Percentiles rank a stretch among this genome's conserved stretches.
phyloP scores from a whole-genome alignment of 2,113 vertebrate genomes.

The Hippocampus mohnikei region DNA sequence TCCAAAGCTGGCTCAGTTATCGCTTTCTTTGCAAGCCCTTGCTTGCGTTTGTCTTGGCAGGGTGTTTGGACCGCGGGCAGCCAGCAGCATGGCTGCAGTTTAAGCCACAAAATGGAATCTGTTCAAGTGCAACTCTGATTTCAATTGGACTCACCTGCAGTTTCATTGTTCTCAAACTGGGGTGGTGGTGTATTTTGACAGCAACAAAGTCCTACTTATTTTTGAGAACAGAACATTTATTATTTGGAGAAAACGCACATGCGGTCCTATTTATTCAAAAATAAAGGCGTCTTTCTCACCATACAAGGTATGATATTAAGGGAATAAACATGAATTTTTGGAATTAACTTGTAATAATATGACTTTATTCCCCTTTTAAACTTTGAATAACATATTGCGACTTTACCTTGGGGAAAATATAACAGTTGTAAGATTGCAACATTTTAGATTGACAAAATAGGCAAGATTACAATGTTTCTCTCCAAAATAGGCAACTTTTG shows the following conservation, averaged over 20 bases:
- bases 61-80: no score
- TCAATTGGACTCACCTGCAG: background rate
- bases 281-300: background rate
- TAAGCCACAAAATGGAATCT: background rate
- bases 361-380: no score
- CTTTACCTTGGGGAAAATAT: no score
- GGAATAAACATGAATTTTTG: no score
- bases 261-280: background rate
- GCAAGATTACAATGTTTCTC: no score
- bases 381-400: no score
- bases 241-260: background rate
- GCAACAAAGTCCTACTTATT: background rate
- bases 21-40: background rate
- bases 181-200: background rate
- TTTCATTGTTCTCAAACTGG: background rate
- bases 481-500: no score
- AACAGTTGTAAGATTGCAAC: no score
- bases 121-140: background rate
- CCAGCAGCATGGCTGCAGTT: background rate
- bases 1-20: conserved; percentile 34
- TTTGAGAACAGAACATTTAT: background rate
- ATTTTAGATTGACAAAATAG: no score
- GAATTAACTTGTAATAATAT: no score
- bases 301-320: no score
- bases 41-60: background rate